A percentile compares a stretch with the other conserved stretches of the same genome.
Evolutionary conservation across 2,113 vertebrate genomes (phyloP).

Genomic region (Perca schrenkii): DNA sequence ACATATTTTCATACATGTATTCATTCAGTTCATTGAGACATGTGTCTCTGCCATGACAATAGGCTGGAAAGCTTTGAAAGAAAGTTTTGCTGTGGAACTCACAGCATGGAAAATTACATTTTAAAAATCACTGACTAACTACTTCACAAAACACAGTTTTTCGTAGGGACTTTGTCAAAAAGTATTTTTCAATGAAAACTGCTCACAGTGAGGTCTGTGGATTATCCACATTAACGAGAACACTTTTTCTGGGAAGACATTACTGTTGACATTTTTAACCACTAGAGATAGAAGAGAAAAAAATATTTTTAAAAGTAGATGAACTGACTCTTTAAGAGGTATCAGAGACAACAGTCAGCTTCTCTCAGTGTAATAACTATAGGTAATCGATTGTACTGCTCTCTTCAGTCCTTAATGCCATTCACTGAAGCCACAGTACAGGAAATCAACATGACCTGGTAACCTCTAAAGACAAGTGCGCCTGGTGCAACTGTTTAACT

Average conservation of each 20-base stretch:
- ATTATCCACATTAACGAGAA: too few relatives aligned
- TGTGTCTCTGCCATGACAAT: neutral
- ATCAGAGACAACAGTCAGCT: neutral
- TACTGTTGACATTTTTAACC: too few relatives aligned
- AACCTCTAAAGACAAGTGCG: constrained; percentile 28
- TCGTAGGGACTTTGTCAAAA: too few relatives aligned
- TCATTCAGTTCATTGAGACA: neutral
- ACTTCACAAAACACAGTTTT: too few relatives aligned
- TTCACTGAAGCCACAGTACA: constrained; percentile 26
- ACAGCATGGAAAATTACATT: neutral
- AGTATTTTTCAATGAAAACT: too few relatives aligned
- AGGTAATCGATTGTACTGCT: constrained; percentile 10
- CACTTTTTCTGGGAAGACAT: too few relatives aligned
- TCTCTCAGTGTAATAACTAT: constrained; percentile 25
- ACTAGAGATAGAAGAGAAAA: too few relatives aligned
- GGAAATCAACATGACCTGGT: constrained; percentile 39
- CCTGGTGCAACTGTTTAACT: constrained; percentile 34
- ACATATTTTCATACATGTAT: too few relatives aligned
- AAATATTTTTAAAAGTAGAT: neutral
- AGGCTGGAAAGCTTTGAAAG: neutral
- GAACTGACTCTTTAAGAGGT: neutral
- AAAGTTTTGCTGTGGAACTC: neutral
- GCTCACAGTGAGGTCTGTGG: too few relatives aligned
- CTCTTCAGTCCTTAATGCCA: constrained; percentile 1
- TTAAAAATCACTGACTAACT: neutral